phyloP scores from a whole-genome alignment of 1,140 invertebrate genomes.

The Drosophila ercepeae region DNA sequence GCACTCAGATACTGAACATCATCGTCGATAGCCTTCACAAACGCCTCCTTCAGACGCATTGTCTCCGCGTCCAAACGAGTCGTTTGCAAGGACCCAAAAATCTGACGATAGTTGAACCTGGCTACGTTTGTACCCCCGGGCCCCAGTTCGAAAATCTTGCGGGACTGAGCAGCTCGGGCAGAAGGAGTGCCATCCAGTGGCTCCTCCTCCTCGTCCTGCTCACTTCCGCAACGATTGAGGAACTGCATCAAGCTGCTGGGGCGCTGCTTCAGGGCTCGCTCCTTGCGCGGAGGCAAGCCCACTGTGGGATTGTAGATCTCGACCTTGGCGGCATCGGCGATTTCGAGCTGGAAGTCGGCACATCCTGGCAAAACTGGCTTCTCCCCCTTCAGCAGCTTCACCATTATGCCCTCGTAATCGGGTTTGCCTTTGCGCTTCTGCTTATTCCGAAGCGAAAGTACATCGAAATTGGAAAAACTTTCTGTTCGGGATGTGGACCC shows the following conservation, averaged over 20 bases:
- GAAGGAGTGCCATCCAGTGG: background rate
- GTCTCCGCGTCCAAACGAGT: conserved; percentile 15
- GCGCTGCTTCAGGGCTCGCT: background rate
- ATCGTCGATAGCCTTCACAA: conserved; percentile 49
- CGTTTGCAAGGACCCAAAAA: conserved; percentile 19
- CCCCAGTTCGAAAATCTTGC: conserved; percentile 26
- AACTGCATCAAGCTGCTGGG: conserved; percentile 45
- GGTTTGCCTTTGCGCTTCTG: background rate
- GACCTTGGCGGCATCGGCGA: conserved; percentile 3
- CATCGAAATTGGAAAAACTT: background rate
- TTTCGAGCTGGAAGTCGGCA: conserved; percentile 14
- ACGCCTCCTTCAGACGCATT: conserved; percentile 33
- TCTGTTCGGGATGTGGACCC: background rate
- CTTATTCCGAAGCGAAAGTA: background rate
- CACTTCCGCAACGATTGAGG: conserved; percentile 6
- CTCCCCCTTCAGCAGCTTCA: conserved; percentile 18
- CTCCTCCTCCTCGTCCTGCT: background rate
- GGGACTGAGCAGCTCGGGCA: background rate
- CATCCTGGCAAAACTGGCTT: conserved; percentile 11
- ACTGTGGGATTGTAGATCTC: conserved; percentile 12
- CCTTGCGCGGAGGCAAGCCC: background rate
- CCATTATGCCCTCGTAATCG: conserved; percentile 1
- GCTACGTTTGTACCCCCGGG: background rate
- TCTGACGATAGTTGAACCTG: conserved; percentile 48
- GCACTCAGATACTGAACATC: conserved; percentile 44